phyloP scores from a whole-genome alignment of 2,888 invertebrate genomes.

The Himalopsyche kuldschensis region DNA sequence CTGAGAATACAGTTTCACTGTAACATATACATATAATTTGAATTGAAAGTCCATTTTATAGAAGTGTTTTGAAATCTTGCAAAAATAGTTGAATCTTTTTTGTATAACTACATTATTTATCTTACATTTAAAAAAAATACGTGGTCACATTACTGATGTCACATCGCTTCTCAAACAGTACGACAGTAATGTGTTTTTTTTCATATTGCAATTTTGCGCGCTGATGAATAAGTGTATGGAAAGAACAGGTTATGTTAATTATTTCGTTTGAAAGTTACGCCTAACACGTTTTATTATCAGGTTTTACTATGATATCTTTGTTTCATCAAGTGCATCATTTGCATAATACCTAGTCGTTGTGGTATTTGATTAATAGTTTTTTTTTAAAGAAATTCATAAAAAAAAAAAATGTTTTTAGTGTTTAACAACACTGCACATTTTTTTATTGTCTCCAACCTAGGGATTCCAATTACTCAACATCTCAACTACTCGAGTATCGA shows the following conservation, averaged over 20 bases:
- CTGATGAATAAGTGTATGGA: neutral
- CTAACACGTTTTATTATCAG: neutral
- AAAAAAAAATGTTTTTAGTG: neutral
- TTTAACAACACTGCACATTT: too few relatives aligned
- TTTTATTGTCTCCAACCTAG: too few relatives aligned
- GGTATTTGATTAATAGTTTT: neutral
- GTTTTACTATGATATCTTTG: neutral
- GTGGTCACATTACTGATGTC: neutral
- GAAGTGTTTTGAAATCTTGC: too few relatives aligned
- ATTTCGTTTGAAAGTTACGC: neutral
- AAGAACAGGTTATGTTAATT: neutral
- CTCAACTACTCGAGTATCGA: too few relatives aligned
- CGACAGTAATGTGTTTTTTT: neutral
- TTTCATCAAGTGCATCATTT: neutral
- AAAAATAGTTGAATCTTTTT: too few relatives aligned
- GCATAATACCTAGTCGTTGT: neutral
- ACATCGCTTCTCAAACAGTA: neutral
- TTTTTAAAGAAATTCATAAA: neutral
- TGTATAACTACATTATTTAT: too few relatives aligned
- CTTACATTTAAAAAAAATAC: neutral
- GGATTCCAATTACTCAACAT: too few relatives aligned
- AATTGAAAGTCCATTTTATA: too few relatives aligned
- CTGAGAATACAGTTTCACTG: too few relatives aligned
- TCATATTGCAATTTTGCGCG: neutral
- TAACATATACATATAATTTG: too few relatives aligned